Base-by-base conservation (phyloP, 2,888 invertebrate species). In the Leptura quadrifasciata region DNA sequence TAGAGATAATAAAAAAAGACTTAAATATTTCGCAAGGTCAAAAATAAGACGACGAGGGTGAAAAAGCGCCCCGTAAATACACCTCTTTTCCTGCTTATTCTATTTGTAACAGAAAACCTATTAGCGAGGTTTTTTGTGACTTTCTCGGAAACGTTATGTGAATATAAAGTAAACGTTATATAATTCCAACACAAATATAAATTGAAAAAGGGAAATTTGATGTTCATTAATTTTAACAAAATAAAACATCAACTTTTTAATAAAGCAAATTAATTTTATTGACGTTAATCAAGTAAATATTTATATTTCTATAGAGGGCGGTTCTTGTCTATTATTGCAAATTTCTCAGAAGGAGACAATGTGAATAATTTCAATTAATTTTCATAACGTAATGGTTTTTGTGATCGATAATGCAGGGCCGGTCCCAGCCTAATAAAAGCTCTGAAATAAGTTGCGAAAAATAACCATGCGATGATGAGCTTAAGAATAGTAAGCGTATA, bases 191-290 rank as follows among this genome's bases (percentile, higher is more conserved):
- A 47, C 47, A 47, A 47, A 47, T 47, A 47, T 47, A 47, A n/a
- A 47, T 47, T 47, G n/a, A n/a, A 47, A n/a, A 47, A 47, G n/a
- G 47, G 6, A 47, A 47, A 47, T 47, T 47, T 12, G 12, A 47
- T n/a, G 47, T 47, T 47, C 47, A 47, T 47, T 47, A 47, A 47
- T 47, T 47, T 47, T 47, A 47, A 12, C n/a, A 47, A 47, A 47
- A 47, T 47, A 47, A 47, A 47, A 47, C n/a, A n/a, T n/a, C 47
- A n/a, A 47, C n/a, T 47, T 47, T 47, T 47, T 47, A 47, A 47
- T 47, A 47, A 47, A 47, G 17, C 47, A 47, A 47, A 47, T 47
- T 47, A 47, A 47, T 47, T 47, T 47, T 12, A 47, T n/a, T 47
- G 47, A 47, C n/a, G 47, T 47, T 47, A 47, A 47, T 47, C 47